These are phyloP conservation scores for Rostratula benghalensis DNA, from an alignment of 2,113 vertebrate species.

Conservation along the genomic window DNA sequence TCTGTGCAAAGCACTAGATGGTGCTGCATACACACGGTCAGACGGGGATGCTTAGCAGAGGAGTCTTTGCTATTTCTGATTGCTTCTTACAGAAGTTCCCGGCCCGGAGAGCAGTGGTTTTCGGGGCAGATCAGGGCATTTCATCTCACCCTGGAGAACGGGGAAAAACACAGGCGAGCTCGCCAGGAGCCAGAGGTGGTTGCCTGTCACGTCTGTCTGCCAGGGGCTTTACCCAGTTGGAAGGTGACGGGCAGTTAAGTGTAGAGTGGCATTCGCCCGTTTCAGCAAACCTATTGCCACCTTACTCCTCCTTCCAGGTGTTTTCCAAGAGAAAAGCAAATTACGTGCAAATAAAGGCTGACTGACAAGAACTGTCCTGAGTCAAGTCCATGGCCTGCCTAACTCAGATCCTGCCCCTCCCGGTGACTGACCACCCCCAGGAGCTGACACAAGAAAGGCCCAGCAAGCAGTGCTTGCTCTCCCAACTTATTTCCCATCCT, in stretches of 20 bases:
- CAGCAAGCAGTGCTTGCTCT: background rate
- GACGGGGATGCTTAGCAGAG: fast-evolving
- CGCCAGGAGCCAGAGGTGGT: background rate
- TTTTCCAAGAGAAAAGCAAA: background rate
- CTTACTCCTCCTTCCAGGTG: background rate
- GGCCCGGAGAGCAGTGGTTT: background rate
- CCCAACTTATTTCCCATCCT: background rate
- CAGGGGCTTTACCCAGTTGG: background rate
- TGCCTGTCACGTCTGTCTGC: fast-evolving
- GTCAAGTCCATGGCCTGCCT: background rate
- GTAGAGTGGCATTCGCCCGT: background rate
- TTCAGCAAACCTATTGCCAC: background rate
- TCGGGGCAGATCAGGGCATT: background rate
- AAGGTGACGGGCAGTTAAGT: background rate
- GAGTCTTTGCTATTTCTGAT: fast-evolving
- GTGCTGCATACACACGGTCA: background rate
- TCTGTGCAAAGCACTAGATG: constrained; percentile 64
- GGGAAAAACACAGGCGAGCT: background rate
- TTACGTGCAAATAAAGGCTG: background rate
- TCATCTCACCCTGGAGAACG: background rate
- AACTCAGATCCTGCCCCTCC: background rate
- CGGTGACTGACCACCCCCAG: background rate
- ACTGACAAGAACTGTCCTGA: fast-evolving
- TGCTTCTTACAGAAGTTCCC: background rate
- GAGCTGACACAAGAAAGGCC: background rate